phyloP scores from a whole-genome alignment of 2,888 invertebrate species.

The Scaptomyza cyrtandrae region DNA sequence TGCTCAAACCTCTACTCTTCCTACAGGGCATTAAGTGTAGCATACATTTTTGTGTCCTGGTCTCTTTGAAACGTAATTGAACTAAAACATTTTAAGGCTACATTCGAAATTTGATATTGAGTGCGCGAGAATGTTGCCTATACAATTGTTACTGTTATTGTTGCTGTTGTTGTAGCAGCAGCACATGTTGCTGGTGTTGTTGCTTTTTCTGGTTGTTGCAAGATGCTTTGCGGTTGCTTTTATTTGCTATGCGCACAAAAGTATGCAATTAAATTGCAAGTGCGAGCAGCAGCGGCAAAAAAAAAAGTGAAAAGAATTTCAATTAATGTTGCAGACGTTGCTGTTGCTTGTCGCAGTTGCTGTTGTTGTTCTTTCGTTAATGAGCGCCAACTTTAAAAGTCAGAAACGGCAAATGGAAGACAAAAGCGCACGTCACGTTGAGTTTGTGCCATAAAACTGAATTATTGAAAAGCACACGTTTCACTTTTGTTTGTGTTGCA shows the following conservation, averaged over 20 bases:
- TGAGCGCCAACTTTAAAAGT: constrained; percentile 74
- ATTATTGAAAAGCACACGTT: constrained; percentile 80
- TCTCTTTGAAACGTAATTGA: constrained; percentile 10
- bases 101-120: constrained; percentile 33
- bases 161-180: constrained; percentile 16
- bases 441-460: constrained; percentile 78
- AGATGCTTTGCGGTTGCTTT: constrained; percentile 44
- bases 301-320: constrained; percentile 77
- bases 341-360: constrained; percentile 8
- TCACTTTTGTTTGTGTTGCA: constrained; percentile 75
- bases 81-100: constrained; percentile 29
- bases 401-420: constrained; percentile 49
- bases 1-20: too few relatives aligned
- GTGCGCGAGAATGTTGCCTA: constrained; percentile 26
- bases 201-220: constrained; percentile 23
- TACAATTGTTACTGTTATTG: constrained; percentile 16
- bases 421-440: constrained; percentile 64
- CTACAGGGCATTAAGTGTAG: too few relatives aligned
- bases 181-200: constrained; percentile 18
- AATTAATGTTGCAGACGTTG: constrained; percentile 65
- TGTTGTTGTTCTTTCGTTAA: constrained; percentile 45
- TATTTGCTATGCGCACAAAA: constrained; percentile 63
- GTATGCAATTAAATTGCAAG: constrained; percentile 70
- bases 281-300: constrained; percentile 18
- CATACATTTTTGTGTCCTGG: not conserved